Evolutionary conservation across 1,140 invertebrate genomes (phyloP).

Genomic region (Rhizoglyphus robini): DNA sequence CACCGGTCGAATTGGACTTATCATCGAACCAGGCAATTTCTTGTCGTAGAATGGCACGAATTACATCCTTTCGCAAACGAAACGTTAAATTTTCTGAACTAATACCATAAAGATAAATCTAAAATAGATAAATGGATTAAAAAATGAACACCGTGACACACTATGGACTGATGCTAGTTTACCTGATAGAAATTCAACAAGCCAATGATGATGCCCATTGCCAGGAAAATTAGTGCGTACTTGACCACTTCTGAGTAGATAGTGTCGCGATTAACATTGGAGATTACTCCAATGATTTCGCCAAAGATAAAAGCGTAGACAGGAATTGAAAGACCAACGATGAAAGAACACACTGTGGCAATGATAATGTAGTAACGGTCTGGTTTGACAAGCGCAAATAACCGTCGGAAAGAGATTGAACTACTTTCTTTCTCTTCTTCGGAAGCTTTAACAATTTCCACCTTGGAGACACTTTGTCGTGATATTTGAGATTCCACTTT

Average conservation of each 20-base stretch:
- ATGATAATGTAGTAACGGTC: constrained; percentile 61
- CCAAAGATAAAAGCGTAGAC: constrained; percentile 69
- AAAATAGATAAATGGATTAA: too few relatives aligned
- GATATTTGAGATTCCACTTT: constrained; percentile 1
- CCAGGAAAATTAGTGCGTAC: constrained; percentile 51
- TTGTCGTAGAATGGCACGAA: constrained; percentile 51
- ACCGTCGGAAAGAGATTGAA: constrained; percentile 31
- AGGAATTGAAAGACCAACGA: constrained; percentile 59
- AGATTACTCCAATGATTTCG: constrained; percentile 56
- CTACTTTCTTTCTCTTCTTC: neutral
- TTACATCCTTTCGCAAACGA: constrained; percentile 48
- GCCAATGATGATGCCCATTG: constrained; percentile 47
- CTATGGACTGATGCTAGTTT: too few relatives aligned
- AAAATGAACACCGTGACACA: too few relatives aligned
- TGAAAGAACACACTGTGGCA: constrained; percentile 51
- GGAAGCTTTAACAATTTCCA: constrained; percentile 2
- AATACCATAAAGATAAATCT: constrained; percentile 53
- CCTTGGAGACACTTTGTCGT: neutral
- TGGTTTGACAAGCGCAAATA: constrained; percentile 54
- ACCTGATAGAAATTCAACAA: constrained; percentile 44
- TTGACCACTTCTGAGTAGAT: constrained; percentile 39
- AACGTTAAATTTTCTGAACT: constrained; percentile 56
- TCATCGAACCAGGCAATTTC: constrained; percentile 70
- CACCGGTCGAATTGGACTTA: constrained; percentile 55
- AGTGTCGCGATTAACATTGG: constrained; percentile 36